A percentile compares a stretch with the other conserved stretches of the same genome.
Conservation (phyloP, 2,888 invertebrate genomes). For the Lacanobia oleracea region DNA sequence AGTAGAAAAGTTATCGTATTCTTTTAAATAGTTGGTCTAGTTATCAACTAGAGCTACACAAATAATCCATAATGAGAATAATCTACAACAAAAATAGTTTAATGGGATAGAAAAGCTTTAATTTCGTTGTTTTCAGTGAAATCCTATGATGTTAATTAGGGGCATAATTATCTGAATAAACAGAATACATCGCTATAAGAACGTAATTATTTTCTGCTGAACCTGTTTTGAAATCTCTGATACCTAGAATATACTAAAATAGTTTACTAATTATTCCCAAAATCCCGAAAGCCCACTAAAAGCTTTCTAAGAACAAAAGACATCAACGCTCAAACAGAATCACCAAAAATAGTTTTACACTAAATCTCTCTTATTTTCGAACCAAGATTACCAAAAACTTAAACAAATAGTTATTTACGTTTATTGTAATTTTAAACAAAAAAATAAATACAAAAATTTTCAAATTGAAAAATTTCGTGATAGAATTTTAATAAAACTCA, state of each 20-base stretch:
- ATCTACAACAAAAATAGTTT: not conserved
- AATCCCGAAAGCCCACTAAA: not conserved
- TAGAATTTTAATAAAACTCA: constrained; percentile 21
- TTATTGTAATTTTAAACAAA: not conserved
- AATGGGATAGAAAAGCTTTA: not conserved
- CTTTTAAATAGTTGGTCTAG: not conserved
- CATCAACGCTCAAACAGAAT: constrained; percentile 70
- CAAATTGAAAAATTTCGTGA: constrained; percentile 11
- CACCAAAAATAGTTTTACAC: constrained; percentile 4
- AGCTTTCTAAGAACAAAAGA: constrained; percentile 68
- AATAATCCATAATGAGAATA: no score
- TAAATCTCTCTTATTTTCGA: not conserved
- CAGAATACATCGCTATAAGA: not conserved
- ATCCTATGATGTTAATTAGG: not conserved
- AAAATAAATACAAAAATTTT: not conserved
- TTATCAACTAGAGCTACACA: not conserved
- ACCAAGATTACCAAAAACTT: not conserved
- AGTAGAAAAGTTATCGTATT: not conserved
- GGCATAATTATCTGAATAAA: not conserved
- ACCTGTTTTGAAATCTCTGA: not conserved
- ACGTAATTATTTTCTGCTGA: accelerated
- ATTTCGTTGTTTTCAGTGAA: not conserved
- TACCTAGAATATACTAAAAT: not conserved
- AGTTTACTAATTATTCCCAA: not conserved
- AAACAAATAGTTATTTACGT: not conserved